phyloP scores from a whole-genome alignment of 2,888 invertebrate species.

The Meta bourneti region DNA sequence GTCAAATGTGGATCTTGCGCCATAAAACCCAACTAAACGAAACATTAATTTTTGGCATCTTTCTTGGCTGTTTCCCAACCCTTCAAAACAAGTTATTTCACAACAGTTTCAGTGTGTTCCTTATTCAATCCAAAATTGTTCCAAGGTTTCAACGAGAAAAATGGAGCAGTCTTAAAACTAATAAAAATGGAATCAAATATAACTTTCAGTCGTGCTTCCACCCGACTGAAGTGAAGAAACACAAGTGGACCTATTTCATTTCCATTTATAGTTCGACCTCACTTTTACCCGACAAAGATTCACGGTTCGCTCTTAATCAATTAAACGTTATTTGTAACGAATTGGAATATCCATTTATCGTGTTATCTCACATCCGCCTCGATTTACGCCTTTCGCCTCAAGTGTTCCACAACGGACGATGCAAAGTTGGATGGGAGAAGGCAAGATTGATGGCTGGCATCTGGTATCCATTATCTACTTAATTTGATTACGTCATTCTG shows the following conservation, averaged over 20 bases:
- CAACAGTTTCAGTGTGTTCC: too few relatives aligned
- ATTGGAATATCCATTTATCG: conserved; percentile 24
- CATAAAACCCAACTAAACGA: too few relatives aligned
- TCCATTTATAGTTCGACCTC: conserved; percentile 14
- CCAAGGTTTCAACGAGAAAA: too few relatives aligned
- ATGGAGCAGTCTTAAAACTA: neutral
- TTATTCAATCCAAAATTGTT: neutral
- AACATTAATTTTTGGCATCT: too few relatives aligned
- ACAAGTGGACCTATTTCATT: neutral
- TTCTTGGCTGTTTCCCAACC: too few relatives aligned
- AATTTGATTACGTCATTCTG: conserved; percentile 40
- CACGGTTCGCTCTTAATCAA: neutral
- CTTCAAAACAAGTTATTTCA: too few relatives aligned
- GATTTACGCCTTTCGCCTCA: neutral
- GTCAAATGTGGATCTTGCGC: too few relatives aligned
- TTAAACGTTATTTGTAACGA: neutral
- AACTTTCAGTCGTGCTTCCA: neutral
- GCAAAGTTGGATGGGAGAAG: neutral
- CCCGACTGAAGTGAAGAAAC: too few relatives aligned
- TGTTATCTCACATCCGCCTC: conserved; percentile 41
- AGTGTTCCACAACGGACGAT: neutral
- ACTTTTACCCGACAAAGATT: neutral
- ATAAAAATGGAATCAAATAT: neutral
- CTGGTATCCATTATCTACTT: conserved; percentile 38
- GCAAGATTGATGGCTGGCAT: conserved; percentile 27